A percentile compares a stretch with the other conserved stretches of the same genome.
Evolutionary conservation across 2,888 invertebrate species (phyloP).

Genomic region (Amorpha juglandis): DNA sequence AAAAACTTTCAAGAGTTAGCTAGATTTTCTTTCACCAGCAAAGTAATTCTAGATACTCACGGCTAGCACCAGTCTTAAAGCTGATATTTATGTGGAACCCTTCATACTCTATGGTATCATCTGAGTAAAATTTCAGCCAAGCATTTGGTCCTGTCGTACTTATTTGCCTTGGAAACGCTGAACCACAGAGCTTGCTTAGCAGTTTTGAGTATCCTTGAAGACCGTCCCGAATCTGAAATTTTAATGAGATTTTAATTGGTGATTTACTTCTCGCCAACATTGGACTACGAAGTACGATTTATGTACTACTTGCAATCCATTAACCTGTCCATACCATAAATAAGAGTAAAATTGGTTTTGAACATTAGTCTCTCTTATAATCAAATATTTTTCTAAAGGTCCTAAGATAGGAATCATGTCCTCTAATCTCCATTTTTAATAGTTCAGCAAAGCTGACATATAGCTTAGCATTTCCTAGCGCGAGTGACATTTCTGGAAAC

Average conservation of each 20-base stretch:
- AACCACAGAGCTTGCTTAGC: conserved; percentile 64
- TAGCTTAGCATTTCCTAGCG: too few species aligned
- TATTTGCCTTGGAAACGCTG: conserved; percentile 64
- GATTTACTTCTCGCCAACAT: too few species aligned
- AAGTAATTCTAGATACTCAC: conserved; percentile 40
- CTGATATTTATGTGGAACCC: conserved; percentile 71
- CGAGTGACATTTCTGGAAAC: too few species aligned
- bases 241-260: conserved; percentile 3
- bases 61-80: conserved; percentile 44
- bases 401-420: too few species aligned
- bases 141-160: conserved; percentile 66
- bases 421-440: too few species aligned
- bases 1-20: neutral
- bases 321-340: too few species aligned
- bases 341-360: too few species aligned
- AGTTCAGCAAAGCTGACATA: too few species aligned
- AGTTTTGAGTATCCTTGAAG: conserved; percentile 62
- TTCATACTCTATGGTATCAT: conserved; percentile 76
- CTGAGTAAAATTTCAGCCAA: conserved; percentile 67
- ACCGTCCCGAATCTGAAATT: conserved; percentile 70
- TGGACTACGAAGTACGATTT: too few species aligned
- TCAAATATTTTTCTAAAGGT: too few species aligned
- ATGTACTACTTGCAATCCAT: too few species aligned
- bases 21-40: neutral
- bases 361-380: too few species aligned